Evolutionary conservation across 1,140 invertebrate species (phyloP).

Genomic region (Drosophila persimilis): DNA sequence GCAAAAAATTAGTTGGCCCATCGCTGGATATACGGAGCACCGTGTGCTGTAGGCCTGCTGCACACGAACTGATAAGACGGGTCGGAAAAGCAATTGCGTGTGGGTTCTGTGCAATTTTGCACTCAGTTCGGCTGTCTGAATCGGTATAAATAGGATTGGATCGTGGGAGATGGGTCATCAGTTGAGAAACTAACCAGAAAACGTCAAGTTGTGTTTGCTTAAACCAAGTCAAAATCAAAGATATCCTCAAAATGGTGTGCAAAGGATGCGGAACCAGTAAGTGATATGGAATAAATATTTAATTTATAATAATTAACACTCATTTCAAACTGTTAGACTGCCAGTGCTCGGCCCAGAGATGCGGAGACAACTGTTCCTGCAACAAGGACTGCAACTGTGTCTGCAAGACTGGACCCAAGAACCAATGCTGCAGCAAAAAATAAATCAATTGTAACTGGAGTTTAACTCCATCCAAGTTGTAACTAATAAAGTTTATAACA

Average conservation of each 20-base stretch:
- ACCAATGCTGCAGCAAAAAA: slow-evolving; percentile 66
- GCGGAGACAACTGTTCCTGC: slow-evolving; percentile 64
- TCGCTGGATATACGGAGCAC: slow-evolving; percentile 35
- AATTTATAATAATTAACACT: slow-evolving; percentile 24
- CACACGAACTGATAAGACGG: slow-evolving; percentile 58
- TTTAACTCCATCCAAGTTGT: slow-evolving; percentile 21
- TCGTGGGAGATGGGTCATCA: slow-evolving; percentile 31
- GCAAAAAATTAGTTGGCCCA: slow-evolving; percentile 48
- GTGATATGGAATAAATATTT: slow-evolving; percentile 8
- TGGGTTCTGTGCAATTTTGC: slow-evolving; percentile 50
- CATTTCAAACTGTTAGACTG: slow-evolving; percentile 41
- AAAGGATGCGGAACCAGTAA: slow-evolving; percentile 64
- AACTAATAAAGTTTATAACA: slow-evolving; percentile 39
- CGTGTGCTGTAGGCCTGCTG: slow-evolving; percentile 34
- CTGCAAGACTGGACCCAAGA: slow-evolving; percentile 66
- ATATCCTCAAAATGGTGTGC: slow-evolving; percentile 51
- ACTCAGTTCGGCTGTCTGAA: slow-evolving; percentile 25
- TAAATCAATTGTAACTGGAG: slow-evolving; percentile 22
- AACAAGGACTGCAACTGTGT: slow-evolving; percentile 59
- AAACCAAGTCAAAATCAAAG: slow-evolving; percentile 28
- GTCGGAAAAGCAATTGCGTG: slow-evolving; percentile 31
- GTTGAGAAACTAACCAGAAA: slow-evolving; percentile 29
- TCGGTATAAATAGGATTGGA: slow-evolving; percentile 30
- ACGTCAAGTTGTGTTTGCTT: no score
- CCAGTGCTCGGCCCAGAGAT: slow-evolving; percentile 54